phyloP scores from a whole-genome alignment of 2,797 vertebrate species.

The Hypotaenidia philippensis region DNA sequence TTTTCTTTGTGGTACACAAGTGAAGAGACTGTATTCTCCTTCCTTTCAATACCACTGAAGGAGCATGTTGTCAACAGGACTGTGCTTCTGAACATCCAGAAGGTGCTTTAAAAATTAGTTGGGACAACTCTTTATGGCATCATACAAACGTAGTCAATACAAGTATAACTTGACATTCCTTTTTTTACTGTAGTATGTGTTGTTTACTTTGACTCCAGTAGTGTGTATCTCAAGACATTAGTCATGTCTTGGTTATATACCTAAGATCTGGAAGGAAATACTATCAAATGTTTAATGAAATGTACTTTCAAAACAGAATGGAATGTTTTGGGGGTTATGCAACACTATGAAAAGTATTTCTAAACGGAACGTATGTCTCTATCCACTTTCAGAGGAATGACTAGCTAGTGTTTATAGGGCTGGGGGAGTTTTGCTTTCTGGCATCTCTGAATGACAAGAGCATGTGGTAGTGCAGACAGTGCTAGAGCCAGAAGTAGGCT shows the following conservation, averaged over 20 bases:
- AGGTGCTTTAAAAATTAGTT: neutral
- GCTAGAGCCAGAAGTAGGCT: neutral
- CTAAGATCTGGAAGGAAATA: neutral
- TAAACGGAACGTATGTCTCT: neutral
- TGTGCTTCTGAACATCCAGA: neutral
- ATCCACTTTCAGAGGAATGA: neutral
- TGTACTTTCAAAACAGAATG: neutral
- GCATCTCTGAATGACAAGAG: neutral
- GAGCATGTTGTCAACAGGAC: neutral
- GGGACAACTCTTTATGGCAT: neutral
- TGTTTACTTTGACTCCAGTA: neutral
- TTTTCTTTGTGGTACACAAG: neutral
- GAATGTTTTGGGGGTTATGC: neutral
- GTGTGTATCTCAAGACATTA: neutral
- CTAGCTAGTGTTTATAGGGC: neutral
- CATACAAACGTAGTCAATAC: neutral
- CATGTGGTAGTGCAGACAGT: neutral
- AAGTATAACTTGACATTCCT: neutral
- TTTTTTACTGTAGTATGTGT: neutral
- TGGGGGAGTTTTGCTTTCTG: neutral
- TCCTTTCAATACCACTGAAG: neutral
- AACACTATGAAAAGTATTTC: neutral
- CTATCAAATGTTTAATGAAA: neutral
- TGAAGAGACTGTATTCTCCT: neutral
- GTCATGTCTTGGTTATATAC: neutral